These are phyloP conservation scores for Corythoichthys haematopterus DNA, from an alignment of 2,113 vertebrate species.

Conservation along the genomic window DNA sequence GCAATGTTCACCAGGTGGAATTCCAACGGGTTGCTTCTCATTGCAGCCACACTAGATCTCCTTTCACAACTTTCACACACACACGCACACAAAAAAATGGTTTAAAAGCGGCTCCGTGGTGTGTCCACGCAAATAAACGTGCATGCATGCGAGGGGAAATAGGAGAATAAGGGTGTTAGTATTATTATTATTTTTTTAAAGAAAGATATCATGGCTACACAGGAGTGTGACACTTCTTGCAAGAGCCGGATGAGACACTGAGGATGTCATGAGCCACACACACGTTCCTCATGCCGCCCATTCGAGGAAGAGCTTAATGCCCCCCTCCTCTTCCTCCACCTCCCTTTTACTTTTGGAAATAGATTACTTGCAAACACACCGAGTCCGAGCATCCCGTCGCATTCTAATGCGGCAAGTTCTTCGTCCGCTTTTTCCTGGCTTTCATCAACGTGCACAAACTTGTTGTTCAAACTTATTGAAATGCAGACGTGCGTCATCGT, in stretches of 20 bases:
- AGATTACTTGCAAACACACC: conserved; percentile 82
- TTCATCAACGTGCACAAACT: conserved; percentile 64
- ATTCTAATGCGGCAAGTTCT: conserved; percentile 52
- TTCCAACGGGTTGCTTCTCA: conserved; percentile 99
- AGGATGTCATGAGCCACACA: conserved; percentile 89
- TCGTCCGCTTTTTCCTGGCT: background rate
- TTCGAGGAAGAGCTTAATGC: conserved; percentile 85
- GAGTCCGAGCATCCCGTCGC: conserved; percentile 56
- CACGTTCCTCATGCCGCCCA: conserved; percentile 79
- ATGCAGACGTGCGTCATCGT: conserved; percentile 1
- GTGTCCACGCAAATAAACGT: conserved; percentile 49
- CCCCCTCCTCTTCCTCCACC: conserved; percentile 49
- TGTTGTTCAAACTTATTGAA: conserved; percentile 35
- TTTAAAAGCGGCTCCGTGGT: conserved; percentile 64
- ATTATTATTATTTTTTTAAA: background rate
- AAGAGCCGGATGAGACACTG: conserved; percentile 85
- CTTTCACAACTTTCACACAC: conserved; percentile 87
- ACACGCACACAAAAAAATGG: background rate
- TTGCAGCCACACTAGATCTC: conserved; percentile 89
- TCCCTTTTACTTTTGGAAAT: conserved; percentile 66
- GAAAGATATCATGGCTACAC: conserved; percentile 74
- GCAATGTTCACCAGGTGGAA: conserved; percentile 88
- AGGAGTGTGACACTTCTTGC: conserved; percentile 86
- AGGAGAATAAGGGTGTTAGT: background rate
- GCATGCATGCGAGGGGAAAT: conserved; percentile 73